phyloP scores from a whole-genome alignment of 2,888 invertebrate species.

The Uloborus plumipes region DNA sequence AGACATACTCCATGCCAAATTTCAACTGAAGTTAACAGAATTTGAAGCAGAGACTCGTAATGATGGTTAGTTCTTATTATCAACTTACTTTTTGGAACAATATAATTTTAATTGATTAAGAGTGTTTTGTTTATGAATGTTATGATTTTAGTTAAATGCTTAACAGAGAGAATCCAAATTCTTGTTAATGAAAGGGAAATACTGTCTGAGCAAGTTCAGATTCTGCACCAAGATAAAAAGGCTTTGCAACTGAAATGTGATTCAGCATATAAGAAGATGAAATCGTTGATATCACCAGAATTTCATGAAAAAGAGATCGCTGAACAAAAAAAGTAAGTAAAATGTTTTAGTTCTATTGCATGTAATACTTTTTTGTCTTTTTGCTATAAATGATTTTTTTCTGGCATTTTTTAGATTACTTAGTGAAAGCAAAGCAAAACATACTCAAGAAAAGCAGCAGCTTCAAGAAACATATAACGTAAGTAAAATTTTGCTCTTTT shows the following conservation, averaged over 20 bases:
- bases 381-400: no score
- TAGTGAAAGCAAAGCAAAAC: conserved; percentile 31
- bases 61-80: conserved; percentile 25
- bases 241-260: conserved; percentile 16
- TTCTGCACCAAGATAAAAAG: conserved; percentile 29
- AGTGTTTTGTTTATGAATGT: not conserved
- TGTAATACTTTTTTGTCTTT: no score
- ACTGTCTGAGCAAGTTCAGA: conserved; percentile 35
- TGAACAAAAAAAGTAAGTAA: conserved; percentile 28
- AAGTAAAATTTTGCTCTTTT: not conserved
- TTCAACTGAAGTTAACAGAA: conserved; percentile 47
- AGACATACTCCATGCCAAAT: conserved; percentile 30
- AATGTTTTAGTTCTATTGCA: no score
- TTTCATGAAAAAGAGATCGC: conserved; percentile 9
- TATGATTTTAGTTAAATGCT: conserved; percentile 27
- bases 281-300: conserved; percentile 17
- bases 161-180: conserved; percentile 34
- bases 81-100: not conserved
- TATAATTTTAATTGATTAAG: not conserved
- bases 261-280: not conserved
- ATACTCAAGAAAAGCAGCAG: conserved; percentile 26
- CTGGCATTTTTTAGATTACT: conserved; percentile 19
- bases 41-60: conserved; percentile 46
- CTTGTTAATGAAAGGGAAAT: conserved; percentile 23
- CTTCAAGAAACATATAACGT: conserved; percentile 26